Conservation (phyloP, 2,113 vertebrate genomes). For the Notothenia coriiceps region DNA sequence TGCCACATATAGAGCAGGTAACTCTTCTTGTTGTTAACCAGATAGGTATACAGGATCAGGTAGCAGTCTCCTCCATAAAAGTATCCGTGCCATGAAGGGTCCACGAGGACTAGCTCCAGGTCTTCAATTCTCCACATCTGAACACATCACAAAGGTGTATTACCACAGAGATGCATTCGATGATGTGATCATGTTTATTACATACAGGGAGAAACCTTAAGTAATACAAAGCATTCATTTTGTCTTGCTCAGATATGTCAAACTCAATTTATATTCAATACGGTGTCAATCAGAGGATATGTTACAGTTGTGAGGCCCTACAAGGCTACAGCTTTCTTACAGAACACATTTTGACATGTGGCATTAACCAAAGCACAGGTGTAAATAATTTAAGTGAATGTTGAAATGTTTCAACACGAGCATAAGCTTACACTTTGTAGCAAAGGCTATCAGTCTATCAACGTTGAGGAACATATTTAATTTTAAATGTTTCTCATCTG, state of each 20-base stretch:
- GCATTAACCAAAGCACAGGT: not conserved
- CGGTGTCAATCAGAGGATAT: too few relatives aligned
- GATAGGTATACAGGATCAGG: constrained; percentile 90
- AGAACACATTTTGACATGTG: not conserved
- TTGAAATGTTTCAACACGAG: too few relatives aligned
- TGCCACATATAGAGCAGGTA: constrained; percentile 93
- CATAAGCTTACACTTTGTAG: too few relatives aligned
- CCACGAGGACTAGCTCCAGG: constrained; percentile 87
- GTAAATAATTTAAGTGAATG: too few relatives aligned
- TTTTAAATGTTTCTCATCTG: too few relatives aligned
- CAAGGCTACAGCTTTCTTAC: not conserved
- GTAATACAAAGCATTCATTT: not conserved
- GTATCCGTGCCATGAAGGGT: constrained; percentile 82
- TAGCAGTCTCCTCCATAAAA: constrained; percentile 96
- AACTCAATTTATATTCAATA: too few relatives aligned
- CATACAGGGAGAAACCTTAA: not conserved
- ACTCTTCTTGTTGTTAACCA: constrained; percentile 79
- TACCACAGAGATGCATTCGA: not conserved
- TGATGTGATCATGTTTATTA: not conserved
- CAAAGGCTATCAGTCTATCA: too few relatives aligned
- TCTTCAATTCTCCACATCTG: constrained; percentile 93
- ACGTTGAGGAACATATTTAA: too few relatives aligned
- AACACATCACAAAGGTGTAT: not conserved
- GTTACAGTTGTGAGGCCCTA: too few relatives aligned
- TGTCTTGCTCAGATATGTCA: too few relatives aligned